A percentile compares a stretch with the other conserved stretches of the same genome.
Conservation (phyloP, 2,797 vertebrate species). For the Aselliscus stoliczkanus region DNA sequence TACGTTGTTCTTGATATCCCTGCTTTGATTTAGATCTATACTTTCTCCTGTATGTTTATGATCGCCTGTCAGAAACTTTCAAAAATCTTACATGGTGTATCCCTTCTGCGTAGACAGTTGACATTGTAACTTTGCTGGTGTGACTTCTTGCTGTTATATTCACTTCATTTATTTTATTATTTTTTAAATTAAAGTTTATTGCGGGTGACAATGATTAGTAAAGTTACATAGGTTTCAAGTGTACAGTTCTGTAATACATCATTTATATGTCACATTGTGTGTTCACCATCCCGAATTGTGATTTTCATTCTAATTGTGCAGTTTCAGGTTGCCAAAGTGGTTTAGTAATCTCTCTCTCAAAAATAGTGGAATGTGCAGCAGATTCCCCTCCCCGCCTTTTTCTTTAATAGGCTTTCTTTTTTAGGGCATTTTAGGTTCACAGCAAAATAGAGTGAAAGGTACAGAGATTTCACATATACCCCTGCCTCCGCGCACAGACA, state of each 20-base stretch:
- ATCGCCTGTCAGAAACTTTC: background rate
- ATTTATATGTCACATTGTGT: too few relatives aligned
- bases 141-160: background rate
- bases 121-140: background rate
- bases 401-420: background rate
- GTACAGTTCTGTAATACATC: background rate
- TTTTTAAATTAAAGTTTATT: too few relatives aligned
- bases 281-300: background rate
- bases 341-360: background rate
- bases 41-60: background rate
- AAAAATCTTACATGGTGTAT: background rate
- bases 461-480: background rate
- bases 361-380: background rate
- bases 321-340: slow-evolving; percentile 19
- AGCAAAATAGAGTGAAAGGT: background rate
- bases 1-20: background rate
- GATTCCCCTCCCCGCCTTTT: background rate
- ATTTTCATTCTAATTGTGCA: slow-evolving; percentile 4
- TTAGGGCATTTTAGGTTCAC: background rate
- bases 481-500: too few relatives aligned
- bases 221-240: too few relatives aligned
- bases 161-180: too few relatives aligned
- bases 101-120: background rate
- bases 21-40: background rate
- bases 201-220: too few relatives aligned